Base-by-base conservation (phyloP, 2,797 vertebrate genomes). In the Lutjanus campechanus region DNA sequence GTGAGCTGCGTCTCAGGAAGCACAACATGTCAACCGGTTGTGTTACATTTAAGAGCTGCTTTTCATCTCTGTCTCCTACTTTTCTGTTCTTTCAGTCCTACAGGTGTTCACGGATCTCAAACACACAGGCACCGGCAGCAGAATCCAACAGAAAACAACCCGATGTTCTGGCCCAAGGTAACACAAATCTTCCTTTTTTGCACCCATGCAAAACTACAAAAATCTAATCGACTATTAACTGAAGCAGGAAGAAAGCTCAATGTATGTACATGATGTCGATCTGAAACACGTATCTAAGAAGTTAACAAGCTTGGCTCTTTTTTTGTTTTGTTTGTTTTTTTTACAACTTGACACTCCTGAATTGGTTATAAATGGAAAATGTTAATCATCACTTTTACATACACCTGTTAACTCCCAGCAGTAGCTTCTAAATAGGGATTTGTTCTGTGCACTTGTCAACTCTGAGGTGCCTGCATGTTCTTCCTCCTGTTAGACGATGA, bases 401-500 rank as follows among this genome's bases (percentile, higher is more conserved):
- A 70, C 36, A 71, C 84, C 79, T 83, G 83, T 85, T 83, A 91
- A 84, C 62, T 92, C 90, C 85, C 91, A 89, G 83, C 86, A 82
- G 88, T 53, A 72, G 73, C 67, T 76, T 89, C 90, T 87, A 86
- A 88, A 90, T 78, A 86, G 76, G 83, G 89, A 91, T 83, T 87
- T 88, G 69, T 85, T 87, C 71, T 2, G 25, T 87, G 77, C 82
- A 83, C 82, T 89, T 90, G 89, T 93, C 90, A 84, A 91, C 88
- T 90, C 89, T 75, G 85, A 90, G 87, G 88, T 58, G 49, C 69
- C 79, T 88, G 72, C 73, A 3, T 92, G 86, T 88, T 67, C 86
- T 89, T 91, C 81, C 76, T 87, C 79, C 84, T 85, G 86, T 88
- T 92, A 95, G 94, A 90, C 50, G 72, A 85, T 87, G 88, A 94